These are phyloP conservation scores for Nasua narica DNA, from an alignment of 2,797 vertebrate species.

Conservation along the genomic window DNA sequence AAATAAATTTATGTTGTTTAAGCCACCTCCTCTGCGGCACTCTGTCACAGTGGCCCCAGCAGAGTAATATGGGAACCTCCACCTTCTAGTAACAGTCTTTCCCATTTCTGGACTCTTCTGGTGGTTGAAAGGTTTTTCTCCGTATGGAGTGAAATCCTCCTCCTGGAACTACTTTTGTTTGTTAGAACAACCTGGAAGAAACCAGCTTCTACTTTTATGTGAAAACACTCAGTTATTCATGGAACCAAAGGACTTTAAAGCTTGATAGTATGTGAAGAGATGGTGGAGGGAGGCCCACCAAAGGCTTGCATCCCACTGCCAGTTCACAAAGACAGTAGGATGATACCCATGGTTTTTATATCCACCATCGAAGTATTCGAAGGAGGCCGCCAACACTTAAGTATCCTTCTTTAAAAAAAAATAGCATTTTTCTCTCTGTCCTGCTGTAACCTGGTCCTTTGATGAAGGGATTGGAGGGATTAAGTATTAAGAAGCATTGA, in stretches of 20 bases:
- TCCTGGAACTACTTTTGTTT: not conserved
- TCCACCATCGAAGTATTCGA: not conserved
- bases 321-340: not conserved
- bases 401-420: not conserved
- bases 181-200: not conserved
- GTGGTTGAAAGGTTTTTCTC: not conserved
- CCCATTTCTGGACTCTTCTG: not conserved
- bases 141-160: not conserved
- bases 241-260: slow-evolving; percentile 17
- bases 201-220: not conserved
- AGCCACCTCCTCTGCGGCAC: not conserved
- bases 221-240: not conserved
- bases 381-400: not conserved
- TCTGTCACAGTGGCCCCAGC: not conserved
- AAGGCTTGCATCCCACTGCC: not conserved
- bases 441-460: not conserved
- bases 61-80: not conserved
- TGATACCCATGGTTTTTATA: not conserved
- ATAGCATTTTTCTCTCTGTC: not conserved
- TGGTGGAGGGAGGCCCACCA: rapidly evolving
- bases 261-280: not conserved
- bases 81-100: not conserved
- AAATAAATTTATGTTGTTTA: not conserved
- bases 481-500: not conserved
- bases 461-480: not conserved